Evolutionary conservation across 1,140 invertebrate species (phyloP).

Genomic region (Drosophila lacteicornis): DNA sequence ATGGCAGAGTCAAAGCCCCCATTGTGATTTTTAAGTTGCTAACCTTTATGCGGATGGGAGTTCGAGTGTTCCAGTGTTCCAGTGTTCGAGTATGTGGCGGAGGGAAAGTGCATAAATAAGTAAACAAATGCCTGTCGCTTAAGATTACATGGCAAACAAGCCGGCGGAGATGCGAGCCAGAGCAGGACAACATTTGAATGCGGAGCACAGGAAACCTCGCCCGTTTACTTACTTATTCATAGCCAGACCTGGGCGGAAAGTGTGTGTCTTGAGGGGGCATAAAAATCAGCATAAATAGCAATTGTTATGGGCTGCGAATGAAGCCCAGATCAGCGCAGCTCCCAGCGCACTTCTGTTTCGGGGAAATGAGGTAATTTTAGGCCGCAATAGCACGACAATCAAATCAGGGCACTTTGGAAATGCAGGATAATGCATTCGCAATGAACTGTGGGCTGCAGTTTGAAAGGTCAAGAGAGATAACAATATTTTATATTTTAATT

Average conservation of each 20-base stretch:
- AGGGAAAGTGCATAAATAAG: conserved; percentile 79
- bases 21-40: conserved; percentile 82
- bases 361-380: conserved; percentile 29
- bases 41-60: conserved; percentile 53
- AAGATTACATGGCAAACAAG: conserved; percentile 83
- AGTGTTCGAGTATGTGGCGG: conserved; percentile 30
- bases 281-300: conserved; percentile 82
- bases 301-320: conserved; percentile 81
- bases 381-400: conserved; percentile 34
- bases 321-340: conserved; percentile 28
- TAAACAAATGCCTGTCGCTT: conserved; percentile 83
- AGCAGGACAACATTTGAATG: conserved; percentile 78
- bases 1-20: conserved; percentile 75
- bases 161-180: conserved; percentile 31
- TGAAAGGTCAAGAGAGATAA: background rate
- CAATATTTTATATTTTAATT: conserved; percentile 52
- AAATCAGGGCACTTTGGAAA: conserved; percentile 29
- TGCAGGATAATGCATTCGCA: conserved; percentile 3
- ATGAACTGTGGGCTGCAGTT: background rate
- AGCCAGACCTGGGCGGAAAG: conserved; percentile 67
- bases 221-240: conserved; percentile 81
- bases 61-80: conserved; percentile 6
- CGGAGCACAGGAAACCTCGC: conserved; percentile 45
- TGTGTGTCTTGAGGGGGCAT: conserved; percentile 61
- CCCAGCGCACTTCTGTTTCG: conserved; percentile 24